Conservation (phyloP, 2,888 invertebrate genomes). For the Drosophila colorata region DNA sequence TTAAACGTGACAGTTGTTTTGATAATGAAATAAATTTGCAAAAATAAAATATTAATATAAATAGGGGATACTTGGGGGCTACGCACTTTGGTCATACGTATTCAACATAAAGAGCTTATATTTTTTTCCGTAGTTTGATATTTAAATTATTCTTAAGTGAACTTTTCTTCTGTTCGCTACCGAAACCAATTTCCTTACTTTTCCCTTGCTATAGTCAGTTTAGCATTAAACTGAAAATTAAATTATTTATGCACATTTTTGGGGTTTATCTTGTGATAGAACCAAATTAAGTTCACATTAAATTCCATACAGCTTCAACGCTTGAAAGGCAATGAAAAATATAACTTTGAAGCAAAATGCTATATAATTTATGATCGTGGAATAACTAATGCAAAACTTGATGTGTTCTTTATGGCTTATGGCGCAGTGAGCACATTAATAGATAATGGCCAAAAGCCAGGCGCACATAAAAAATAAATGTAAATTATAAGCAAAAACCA, state of each 20-base stretch:
- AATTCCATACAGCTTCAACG: conserved; percentile 5
- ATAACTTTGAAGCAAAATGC: conserved; percentile 16
- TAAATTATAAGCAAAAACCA: conserved; percentile 23
- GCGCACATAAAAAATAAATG: conserved; percentile 27
- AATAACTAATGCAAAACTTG: conserved; percentile 22
- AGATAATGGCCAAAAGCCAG: conserved; percentile 24
- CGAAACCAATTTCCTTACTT: too few relatives aligned
- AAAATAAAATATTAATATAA: not conserved
- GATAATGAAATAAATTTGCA: not conserved
- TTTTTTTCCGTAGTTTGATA: too few relatives aligned
- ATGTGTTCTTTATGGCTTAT: conserved; percentile 9
- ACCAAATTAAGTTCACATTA: conserved; percentile 7
- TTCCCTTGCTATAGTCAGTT: not conserved
- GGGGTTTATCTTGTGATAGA: not conserved
- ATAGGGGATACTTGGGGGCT: too few relatives aligned
- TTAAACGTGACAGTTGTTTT: conserved; percentile 1
- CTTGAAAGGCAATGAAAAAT: conserved; percentile 8
- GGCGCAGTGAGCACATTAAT: conserved; percentile 28
- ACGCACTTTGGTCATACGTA: too few relatives aligned
- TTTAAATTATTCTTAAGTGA: too few relatives aligned
- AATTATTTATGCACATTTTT: too few relatives aligned
- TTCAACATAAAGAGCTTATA: too few relatives aligned
- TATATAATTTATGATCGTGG: conserved; percentile 20
- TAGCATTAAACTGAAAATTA: not conserved
- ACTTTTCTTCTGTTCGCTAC: not conserved